A percentile compares a stretch with the other conserved stretches of the same genome.
Evolutionary conservation across 2,113 vertebrate species (phyloP).

Genomic region (Probosciger aterrimus): DNA sequence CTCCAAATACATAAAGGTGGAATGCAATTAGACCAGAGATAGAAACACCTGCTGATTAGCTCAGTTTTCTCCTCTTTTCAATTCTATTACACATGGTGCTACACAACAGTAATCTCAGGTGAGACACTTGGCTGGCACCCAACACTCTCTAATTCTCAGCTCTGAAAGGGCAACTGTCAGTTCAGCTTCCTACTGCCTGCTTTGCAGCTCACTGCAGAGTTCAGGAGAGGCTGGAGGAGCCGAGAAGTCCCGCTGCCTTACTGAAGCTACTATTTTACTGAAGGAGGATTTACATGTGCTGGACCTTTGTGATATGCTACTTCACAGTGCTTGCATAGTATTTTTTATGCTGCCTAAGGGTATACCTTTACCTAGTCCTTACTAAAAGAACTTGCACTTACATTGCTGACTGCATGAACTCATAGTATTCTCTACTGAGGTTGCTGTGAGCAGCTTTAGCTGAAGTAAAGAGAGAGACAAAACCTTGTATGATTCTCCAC

Average conservation of each 20-base stretch:
- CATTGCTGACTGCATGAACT: neutral
- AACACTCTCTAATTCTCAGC: neutral
- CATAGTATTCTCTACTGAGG: neutral
- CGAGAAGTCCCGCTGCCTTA: neutral
- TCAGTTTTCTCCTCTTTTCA: neutral
- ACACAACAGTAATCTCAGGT: neutral
- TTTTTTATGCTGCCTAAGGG: neutral
- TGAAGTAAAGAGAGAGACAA: neutral
- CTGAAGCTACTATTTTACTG: neutral
- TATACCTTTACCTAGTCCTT: neutral
- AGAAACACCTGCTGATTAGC: neutral
- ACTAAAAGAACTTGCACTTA: neutral
- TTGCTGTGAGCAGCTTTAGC: neutral
- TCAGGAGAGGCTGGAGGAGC: neutral
- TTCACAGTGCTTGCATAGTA: neutral
- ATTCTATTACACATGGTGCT: neutral
- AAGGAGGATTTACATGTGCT: neutral
- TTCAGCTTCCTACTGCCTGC: neutral
- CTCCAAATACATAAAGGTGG: neutral
- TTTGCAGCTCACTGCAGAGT: neutral
- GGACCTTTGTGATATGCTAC: neutral
- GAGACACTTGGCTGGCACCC: neutral
- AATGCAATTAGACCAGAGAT: neutral
- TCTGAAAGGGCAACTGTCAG: neutral
- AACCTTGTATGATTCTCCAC: neutral